A percentile compares a stretch with the other conserved stretches of the same genome.
Evolutionary conservation across 2,113 vertebrate species (phyloP).

Genomic region (Oncorhynchus keta): DNA sequence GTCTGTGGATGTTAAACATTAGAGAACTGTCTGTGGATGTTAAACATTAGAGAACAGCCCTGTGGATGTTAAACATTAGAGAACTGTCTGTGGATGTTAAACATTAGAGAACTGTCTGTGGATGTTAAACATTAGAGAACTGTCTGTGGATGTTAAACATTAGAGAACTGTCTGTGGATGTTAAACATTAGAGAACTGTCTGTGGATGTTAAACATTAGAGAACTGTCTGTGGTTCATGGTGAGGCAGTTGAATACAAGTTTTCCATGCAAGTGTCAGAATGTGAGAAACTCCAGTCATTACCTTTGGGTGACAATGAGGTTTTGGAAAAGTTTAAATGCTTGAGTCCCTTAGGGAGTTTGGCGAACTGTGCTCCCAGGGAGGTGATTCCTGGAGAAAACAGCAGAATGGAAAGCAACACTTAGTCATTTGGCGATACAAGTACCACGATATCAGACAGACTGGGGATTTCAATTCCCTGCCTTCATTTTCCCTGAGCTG

Average conservation of each 20-base stretch:
- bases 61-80: no score
- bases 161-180: no score
- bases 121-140: no score
- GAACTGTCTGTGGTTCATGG: not conserved
- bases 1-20: no score
- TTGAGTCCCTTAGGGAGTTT: slow-evolving; percentile 92
- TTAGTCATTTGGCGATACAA: not conserved
- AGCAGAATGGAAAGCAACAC: not conserved
- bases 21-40: no score
- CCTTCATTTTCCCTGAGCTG: not conserved
- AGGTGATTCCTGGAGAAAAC: slow-evolving; percentile 80
- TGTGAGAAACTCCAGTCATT: slow-evolving; percentile 21
- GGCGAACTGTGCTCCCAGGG: slow-evolving; percentile 89
- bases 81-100: no score
- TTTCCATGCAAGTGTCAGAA: not conserved
- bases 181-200: not conserved
- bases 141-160: no score
- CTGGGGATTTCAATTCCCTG: not conserved
- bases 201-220: not conserved
- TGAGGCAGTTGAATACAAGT: not conserved
- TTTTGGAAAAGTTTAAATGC: slow-evolving; percentile 94
- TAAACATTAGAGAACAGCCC: no score
- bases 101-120: no score
- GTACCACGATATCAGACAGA: not conserved
- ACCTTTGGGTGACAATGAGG: slow-evolving; percentile 97